Evolutionary conservation across 2,888 invertebrate species (phyloP), one percentile per base, ranked within the genome.

Genomic region (Metalampra italica): DNA sequence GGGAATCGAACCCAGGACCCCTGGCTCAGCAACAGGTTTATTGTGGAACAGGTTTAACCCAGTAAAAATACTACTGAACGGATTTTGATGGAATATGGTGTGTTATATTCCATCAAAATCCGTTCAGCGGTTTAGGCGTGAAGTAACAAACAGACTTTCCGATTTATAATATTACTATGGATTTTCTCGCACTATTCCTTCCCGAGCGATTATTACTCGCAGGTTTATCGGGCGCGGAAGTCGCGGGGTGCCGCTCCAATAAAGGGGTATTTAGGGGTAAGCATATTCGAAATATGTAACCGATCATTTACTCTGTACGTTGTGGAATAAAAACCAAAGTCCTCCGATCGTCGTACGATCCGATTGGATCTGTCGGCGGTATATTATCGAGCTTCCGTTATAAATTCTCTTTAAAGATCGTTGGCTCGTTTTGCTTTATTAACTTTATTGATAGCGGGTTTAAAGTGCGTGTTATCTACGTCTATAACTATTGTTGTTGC

Each of bases 231-330:
- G 50, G 50, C 63, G 63, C 64, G 71, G 70, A 68, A 68, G 64
- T 65, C 53, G 49, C 52, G 54, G 56, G 56, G 55, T 64, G 59
- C 63, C 62, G 72, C 68, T 73, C 72, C 75, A 75, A 74, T 74
- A 78, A 81, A 83, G 76, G 82, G 84, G 82, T 81, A 22, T 22
- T 22, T 22, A 83, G 76, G 82, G 84, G 82, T 81, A 73, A 60
- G 61, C 67, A 60, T 73, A 79, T 79, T 80, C 78, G 71, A 78
- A 81, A 82, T 82, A 82, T 80, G 78, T 76, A 77, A 82, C 67
- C 71, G 64, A 62, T 55, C 64, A 62, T 68, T 68, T 60, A 61
- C 57, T 62, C 64, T 58, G 63, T 60, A 61, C 59, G 62, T 65
- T 61, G 58, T 63, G 60, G 66, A 68, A 74, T 69, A 73, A 76